Conservation (phyloP, 2,888 invertebrate species). For the Caenorhabditis doughertyi region DNA sequence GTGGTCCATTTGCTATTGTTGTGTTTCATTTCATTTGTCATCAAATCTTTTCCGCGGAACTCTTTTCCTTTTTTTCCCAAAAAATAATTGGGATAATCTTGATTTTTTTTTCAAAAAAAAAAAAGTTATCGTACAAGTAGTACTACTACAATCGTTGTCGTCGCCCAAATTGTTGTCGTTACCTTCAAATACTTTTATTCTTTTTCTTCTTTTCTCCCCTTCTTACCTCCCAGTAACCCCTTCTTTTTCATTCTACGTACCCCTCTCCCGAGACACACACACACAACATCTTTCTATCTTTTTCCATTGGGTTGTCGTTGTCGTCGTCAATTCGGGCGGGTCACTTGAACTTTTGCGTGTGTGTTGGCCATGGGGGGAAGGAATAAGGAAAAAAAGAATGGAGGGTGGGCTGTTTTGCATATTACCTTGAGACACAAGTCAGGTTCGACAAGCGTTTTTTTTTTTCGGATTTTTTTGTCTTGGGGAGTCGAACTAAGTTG, state of each 20-base stretch:
- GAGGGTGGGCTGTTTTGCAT: slow-evolving; percentile 44
- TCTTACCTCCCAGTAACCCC: not conserved
- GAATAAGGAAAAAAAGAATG: not conserved
- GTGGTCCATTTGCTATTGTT: no score
- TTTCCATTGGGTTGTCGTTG: slow-evolving; percentile 7
- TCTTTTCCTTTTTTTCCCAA: no score
- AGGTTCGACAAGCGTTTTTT: slow-evolving; percentile 7
- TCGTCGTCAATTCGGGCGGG: slow-evolving; percentile 22
- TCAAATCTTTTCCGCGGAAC: no score
- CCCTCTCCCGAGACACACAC: not conserved
- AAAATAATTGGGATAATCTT: not conserved
- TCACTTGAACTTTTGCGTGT: slow-evolving; percentile 60
- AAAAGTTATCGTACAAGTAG: not conserved
- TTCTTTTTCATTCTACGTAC: not conserved
- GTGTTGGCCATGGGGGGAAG: slow-evolving; percentile 18
- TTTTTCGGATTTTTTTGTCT: not conserved
- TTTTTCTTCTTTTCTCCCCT: slow-evolving; percentile 3
- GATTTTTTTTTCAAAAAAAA: not conserved
- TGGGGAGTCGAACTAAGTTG: no score
- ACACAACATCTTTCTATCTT: slow-evolving; percentile 28
- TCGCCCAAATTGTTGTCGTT: slow-evolving; percentile 5
- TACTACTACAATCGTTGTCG: slow-evolving; percentile 4
- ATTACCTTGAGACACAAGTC: slow-evolving; percentile 31
- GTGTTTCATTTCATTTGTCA: no score
- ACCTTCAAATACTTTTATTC: slow-evolving; percentile 25